Percentiles rank a stretch among this genome's conserved stretches.
phyloP scores from a whole-genome alignment of 2,888 invertebrate genomes.

The Coremacera marginata region DNA sequence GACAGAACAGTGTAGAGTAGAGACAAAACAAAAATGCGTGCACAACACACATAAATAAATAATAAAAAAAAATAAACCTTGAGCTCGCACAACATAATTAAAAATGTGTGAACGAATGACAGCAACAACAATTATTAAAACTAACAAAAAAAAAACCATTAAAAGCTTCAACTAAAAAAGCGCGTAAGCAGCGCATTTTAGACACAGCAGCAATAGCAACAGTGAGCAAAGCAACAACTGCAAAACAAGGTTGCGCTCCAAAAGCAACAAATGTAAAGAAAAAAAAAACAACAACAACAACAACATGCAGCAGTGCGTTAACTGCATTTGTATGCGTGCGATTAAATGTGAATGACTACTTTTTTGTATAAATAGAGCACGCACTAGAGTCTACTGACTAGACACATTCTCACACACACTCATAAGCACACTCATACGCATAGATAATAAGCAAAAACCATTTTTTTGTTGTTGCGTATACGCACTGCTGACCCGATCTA shows the following conservation, averaged over 20 bases:
- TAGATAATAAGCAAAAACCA: background rate
- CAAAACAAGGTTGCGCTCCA: slow-evolving; percentile 23
- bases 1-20: background rate
- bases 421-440: background rate
- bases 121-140: slow-evolving; percentile 30
- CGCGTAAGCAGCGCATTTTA: background rate
- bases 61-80: slow-evolving; percentile 47
- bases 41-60: slow-evolving; percentile 27
- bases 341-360: background rate
- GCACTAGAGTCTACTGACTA: no score
- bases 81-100: slow-evolving; percentile 52
- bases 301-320: background rate
- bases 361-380: background rate
- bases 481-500: background rate
- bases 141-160: background rate
- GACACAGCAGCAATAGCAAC: slow-evolving; percentile 14
- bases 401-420: background rate
- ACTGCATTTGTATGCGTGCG: slow-evolving; percentile 25
- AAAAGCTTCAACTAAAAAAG: background rate
- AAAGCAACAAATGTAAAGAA: background rate
- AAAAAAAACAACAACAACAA: slow-evolving; percentile 2
- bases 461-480: slow-evolving; percentile 8
- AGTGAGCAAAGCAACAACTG: background rate
- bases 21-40: slow-evolving; percentile 33
- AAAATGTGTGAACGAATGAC: slow-evolving; percentile 45